Evolutionary conservation across 2,888 invertebrate genomes (phyloP), one percentile per base, ranked within the genome.

Genomic region (Andrena haemorrhoa): DNA sequence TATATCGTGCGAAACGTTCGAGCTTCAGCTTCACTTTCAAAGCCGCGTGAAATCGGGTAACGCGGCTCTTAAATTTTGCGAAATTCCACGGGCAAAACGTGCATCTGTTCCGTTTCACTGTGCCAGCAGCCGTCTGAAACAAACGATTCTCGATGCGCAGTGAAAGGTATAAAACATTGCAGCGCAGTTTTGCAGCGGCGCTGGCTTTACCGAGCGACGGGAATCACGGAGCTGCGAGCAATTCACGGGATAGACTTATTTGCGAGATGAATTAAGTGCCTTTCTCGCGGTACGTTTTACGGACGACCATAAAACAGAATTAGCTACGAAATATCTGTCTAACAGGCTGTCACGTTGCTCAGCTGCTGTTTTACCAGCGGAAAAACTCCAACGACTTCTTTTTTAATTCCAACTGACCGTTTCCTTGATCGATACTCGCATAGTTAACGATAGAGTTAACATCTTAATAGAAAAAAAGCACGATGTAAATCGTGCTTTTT

Each of bases 221-320:
- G 29, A 61, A 26, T 61, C 66, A 47, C 31, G 61, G 51, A 12
- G 49, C 74, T 53, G 66, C 41, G 65, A 74, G 61, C 66, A 74
- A 78, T 66, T 78, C 77, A 26, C 51, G 47, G 26, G 12, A 16
- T 26, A 35, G 23, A 65, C 74, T 74, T 74, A 66, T 66, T 78
- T 58, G 41, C 76, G 23, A 20, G 10, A 51, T 35, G 65, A 77
- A 65, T 41, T 60, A 73, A 77, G 64, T 64, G 64, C 2, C 26
- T 33, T 53, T 53, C 31, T 41, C 41, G 29, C 35, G 41, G 35
- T 20, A 10, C 20, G 33, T 5, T 60, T 60, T 61, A 35, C 60
- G 51, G 23, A 16, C 49, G 35, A 10, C 69, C 60, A 69, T 69
- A 51, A 71, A 63, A 16, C 61, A 4, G 51, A 26, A 75, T 75